Evolutionary conservation across 2,113 vertebrate genomes (phyloP).

Genomic region (Otocyon megalotis): DNA sequence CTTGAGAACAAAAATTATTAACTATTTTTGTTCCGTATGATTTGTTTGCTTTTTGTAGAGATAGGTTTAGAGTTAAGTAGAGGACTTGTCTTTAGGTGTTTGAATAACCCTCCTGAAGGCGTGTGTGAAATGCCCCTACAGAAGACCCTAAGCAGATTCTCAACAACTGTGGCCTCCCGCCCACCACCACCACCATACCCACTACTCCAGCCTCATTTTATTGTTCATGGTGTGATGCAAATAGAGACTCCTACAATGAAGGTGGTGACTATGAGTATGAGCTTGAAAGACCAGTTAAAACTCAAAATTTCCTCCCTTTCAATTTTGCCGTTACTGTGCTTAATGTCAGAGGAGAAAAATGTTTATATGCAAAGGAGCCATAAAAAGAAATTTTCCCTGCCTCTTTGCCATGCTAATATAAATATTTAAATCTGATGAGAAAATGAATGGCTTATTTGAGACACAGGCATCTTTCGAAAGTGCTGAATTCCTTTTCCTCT

Average conservation of each 20-base stretch:
- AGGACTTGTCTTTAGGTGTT: not conserved
- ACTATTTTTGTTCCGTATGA: not conserved
- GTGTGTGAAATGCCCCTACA: not conserved
- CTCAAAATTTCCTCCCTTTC: not conserved
- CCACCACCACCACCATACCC: not conserved
- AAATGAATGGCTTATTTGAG: slow-evolving; percentile 55
- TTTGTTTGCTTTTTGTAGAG: not conserved
- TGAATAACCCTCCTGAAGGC: not conserved
- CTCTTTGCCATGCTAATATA: slow-evolving; percentile 52
- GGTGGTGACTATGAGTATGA: not conserved
- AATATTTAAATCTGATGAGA: slow-evolving; percentile 79
- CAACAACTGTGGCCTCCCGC: not conserved
- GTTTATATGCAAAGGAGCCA: not conserved
- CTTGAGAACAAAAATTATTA: not conserved
- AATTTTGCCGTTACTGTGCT: not conserved
- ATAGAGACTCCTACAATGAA: not conserved
- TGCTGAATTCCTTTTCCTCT: slow-evolving; percentile 21
- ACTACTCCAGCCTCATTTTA: no score
- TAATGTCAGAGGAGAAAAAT: not conserved
- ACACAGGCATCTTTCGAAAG: slow-evolving; percentile 15
- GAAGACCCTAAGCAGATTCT: not conserved
- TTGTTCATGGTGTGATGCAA: not conserved
- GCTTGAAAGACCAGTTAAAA: slow-evolving; percentile 49
- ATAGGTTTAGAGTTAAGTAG: not conserved
- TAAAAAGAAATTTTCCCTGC: not conserved